Base-by-base conservation (phyloP, 1,140 invertebrate species). In the Drosophila micromelanica region DNA sequence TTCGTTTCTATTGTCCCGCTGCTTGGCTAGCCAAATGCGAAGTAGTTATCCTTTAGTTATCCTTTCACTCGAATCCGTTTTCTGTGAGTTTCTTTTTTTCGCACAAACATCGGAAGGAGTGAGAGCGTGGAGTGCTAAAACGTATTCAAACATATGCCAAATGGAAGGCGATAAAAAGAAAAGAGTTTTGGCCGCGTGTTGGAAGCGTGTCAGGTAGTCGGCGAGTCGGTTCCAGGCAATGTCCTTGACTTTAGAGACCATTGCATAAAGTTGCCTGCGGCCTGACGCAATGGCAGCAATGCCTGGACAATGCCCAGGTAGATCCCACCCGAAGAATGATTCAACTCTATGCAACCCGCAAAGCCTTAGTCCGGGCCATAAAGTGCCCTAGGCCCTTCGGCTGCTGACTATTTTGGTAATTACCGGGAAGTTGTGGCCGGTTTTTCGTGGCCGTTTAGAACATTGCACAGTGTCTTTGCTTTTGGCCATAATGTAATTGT, bases 341-440 rank as follows among this genome's bases (percentile, higher is more conserved):
- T 72, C 75, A 82, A 82, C 80, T 76, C 62, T 72, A 85, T 84
- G 76, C 76, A 84, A 76, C 79, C 79, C 79, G 52, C 80, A 85
- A 82, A 82, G 76, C 71, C 9, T 20, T 12, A 6, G 27, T 13
- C 38, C 15, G 12, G 46, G 38, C 71, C 75, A 65, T 78, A 78
- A 78, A 76, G n/a, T 17, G 15, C 37, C 35, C 46, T 37, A 20
- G 49, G 38, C 42, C 42, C 9, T 51, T 35, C 32, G 9, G 23
- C 37, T 35, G 7, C 55, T 23, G 20, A 23, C 20, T 23, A 23
- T 23, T 23, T 23, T 23, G 20, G 43, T 32, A 51, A 43, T 69
- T 80, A 81, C 62, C 30, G 38, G 54, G 73, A 80, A 80, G 13
- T 56, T 63, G 60, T 12, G 38, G 59, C 60, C 23, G 27, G 46